A percentile compares a stretch with the other conserved stretches of the same genome.
Evolutionary conservation across 2,113 vertebrate species (phyloP).

Genomic region (Tricholaema leucomelas): DNA sequence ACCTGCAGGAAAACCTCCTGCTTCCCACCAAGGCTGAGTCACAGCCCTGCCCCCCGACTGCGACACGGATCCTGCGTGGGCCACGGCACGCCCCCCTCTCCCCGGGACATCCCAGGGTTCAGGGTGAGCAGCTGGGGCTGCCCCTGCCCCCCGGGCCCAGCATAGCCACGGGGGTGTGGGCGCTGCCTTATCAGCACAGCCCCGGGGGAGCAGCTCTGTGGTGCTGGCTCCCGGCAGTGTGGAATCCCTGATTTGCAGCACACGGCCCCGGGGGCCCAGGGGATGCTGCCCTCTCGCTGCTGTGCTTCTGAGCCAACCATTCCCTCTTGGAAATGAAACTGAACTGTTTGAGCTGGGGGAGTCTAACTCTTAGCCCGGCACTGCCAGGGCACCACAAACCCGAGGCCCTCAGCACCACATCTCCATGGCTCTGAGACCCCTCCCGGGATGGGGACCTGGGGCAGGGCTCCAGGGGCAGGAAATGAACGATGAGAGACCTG

Average conservation of each 20-base stretch:
- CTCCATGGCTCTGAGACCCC: not conserved
- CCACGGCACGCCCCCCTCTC: accelerated
- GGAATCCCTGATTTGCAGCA: not conserved
- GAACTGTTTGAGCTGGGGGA: not conserved
- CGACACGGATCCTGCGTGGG: accelerated
- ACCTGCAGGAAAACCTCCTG: not conserved
- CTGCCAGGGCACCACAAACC: not conserved
- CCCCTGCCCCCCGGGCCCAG: not conserved
- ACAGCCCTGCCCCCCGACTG: not conserved
- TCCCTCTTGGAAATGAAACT: not conserved
- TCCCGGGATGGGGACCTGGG: not conserved
- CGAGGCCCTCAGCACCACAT: not conserved
- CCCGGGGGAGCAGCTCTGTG: accelerated
- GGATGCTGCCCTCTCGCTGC: not conserved
- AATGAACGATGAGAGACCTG: not conserved
- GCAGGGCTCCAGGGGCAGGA: not conserved
- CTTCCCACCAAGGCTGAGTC: not conserved
- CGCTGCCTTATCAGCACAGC: not conserved
- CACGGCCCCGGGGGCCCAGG: not conserved
- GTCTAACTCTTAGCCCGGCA: not conserved
- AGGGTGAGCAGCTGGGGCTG: accelerated
- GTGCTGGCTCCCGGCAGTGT: accelerated
- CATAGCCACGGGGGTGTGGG: accelerated
- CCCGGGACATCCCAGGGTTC: not conserved
- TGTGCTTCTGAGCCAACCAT: accelerated